Evolutionary conservation across 1,140 invertebrate genomes (phyloP).

Genomic region (Drosophila sp.): DNA sequence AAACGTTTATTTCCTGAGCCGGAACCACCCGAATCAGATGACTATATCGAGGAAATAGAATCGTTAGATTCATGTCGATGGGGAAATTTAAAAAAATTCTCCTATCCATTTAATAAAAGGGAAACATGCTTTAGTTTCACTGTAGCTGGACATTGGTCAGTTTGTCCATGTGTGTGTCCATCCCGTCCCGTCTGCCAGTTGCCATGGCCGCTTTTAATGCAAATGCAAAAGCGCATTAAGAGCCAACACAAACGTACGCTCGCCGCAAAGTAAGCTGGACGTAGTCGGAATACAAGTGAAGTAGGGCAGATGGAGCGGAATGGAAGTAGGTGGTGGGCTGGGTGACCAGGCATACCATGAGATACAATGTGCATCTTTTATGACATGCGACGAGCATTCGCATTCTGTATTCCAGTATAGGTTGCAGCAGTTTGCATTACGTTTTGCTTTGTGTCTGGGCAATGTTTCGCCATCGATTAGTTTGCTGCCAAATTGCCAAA

Average conservation of each 20-base stretch:
- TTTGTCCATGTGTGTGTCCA: not conserved
- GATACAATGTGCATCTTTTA: slow-evolving; percentile 74
- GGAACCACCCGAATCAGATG: no score
- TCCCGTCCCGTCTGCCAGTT: slow-evolving; percentile 34
- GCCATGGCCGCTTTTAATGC: slow-evolving; percentile 68
- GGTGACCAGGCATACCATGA: slow-evolving; percentile 43
- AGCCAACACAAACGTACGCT: slow-evolving; percentile 58
- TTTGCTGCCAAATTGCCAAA: slow-evolving; percentile 68
- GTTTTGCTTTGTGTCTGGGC: slow-evolving; percentile 71
- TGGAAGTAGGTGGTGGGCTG: not conserved
- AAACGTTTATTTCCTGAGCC: no score
- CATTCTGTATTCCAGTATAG: slow-evolving; percentile 3
- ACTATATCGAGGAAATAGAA: no score
- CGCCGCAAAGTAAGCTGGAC: slow-evolving; percentile 62
- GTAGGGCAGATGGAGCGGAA: not conserved
- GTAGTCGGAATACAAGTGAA: slow-evolving; percentile 18
- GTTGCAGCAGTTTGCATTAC: slow-evolving; percentile 35
- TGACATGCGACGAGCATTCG: slow-evolving; percentile 50
- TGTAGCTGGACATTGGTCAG: not conserved
- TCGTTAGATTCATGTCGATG: no score
- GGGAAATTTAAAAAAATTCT: no score
- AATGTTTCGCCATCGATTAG: slow-evolving; percentile 79
- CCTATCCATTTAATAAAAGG: no score
- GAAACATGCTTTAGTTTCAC: no score
- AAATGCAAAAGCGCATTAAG: slow-evolving; percentile 75